A percentile compares a stretch with the other conserved stretches of the same genome.
Evolutionary conservation across 2,888 invertebrate species (phyloP).

Genomic region (Odiellus spinosus): DNA sequence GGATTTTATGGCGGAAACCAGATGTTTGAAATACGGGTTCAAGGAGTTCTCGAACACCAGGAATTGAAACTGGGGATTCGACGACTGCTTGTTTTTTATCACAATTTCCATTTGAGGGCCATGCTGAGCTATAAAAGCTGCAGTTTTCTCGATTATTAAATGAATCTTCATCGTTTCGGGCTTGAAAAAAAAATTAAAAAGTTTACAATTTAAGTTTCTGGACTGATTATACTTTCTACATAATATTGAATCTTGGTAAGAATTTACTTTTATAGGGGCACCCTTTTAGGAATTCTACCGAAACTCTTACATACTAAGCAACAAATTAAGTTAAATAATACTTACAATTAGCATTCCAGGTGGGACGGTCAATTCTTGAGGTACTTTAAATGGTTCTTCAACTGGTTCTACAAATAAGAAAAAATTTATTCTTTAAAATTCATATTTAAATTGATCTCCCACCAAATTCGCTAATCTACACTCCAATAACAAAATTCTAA

Average conservation of each 20-base stretch:
- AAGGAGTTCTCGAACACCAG: conserved; percentile 66
- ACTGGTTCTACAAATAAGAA: conserved; percentile 36
- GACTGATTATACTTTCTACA: too few relatives aligned
- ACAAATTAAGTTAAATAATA: conserved; percentile 6
- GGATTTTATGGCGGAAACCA: conserved; percentile 30
- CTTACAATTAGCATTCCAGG: conserved; percentile 41
- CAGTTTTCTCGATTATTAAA: conserved; percentile 82
- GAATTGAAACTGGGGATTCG: conserved; percentile 85
- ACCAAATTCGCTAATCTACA: background rate
- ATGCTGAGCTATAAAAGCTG: conserved; percentile 45
- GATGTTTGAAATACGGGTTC: conserved; percentile 73
- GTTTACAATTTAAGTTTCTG: too few relatives aligned
- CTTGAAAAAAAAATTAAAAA: conserved; percentile 35
- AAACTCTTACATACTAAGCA: too few relatives aligned
- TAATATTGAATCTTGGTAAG: too few relatives aligned
- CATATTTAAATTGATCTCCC: background rate
- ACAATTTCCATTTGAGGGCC: conserved; percentile 98
- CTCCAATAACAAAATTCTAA: too few relatives aligned
- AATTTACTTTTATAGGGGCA: background rate
- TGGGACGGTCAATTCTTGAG: conserved; percentile 57
- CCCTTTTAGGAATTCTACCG: too few relatives aligned
- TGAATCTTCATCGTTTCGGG: conserved; percentile 74
- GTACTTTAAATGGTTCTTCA: conserved; percentile 52
- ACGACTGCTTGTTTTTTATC: conserved; percentile 88
- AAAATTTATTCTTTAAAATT: background rate